These are phyloP conservation scores for Gnatocerus cornutus DNA, from an alignment of 2,888 invertebrate genomes.

Conservation along the genomic window DNA sequence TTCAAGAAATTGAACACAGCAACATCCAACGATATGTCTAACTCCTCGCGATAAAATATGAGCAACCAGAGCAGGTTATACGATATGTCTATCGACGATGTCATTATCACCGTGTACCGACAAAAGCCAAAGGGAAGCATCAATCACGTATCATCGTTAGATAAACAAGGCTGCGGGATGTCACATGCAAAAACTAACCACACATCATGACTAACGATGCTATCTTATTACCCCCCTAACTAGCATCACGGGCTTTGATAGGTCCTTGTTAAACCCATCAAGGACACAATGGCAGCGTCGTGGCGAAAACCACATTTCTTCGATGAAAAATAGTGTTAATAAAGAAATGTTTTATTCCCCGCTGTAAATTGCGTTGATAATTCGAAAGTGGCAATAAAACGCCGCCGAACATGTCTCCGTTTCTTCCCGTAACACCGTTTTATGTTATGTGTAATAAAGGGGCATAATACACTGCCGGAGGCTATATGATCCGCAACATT, in stretches of 20 bases:
- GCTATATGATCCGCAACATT: slow-evolving; percentile 36
- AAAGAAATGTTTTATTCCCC: slow-evolving; percentile 1
- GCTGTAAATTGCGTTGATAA: background rate
- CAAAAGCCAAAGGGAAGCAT: slow-evolving; percentile 63
- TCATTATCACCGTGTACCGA: slow-evolving; percentile 59
- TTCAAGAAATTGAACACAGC: slow-evolving; percentile 14
- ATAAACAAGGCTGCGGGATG: slow-evolving; percentile 57
- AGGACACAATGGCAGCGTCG: slow-evolving; percentile 7
- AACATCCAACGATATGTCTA: slow-evolving; percentile 20
- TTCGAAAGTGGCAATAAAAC: slow-evolving; percentile 1
- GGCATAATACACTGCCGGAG: slow-evolving; percentile 34
- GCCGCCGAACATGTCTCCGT: background rate
- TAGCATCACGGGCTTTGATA: slow-evolving; percentile 14
- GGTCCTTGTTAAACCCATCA: slow-evolving; percentile 20
- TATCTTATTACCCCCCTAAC: slow-evolving; percentile 51
- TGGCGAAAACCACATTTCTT: background rate
- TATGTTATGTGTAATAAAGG: slow-evolving; percentile 17
- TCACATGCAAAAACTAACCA: slow-evolving; percentile 58
- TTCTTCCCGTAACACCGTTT: slow-evolving; percentile 4
- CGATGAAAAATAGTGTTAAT: slow-evolving; percentile 4
- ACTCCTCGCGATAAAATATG: slow-evolving; percentile 44
- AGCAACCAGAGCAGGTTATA: slow-evolving; percentile 56
- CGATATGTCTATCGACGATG: slow-evolving; percentile 59
- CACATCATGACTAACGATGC: slow-evolving; percentile 55
- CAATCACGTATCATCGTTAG: slow-evolving; percentile 62